Evolutionary conservation across 2,113 vertebrate genomes (phyloP).

Genomic region (Cranoglanis bouderius): DNA sequence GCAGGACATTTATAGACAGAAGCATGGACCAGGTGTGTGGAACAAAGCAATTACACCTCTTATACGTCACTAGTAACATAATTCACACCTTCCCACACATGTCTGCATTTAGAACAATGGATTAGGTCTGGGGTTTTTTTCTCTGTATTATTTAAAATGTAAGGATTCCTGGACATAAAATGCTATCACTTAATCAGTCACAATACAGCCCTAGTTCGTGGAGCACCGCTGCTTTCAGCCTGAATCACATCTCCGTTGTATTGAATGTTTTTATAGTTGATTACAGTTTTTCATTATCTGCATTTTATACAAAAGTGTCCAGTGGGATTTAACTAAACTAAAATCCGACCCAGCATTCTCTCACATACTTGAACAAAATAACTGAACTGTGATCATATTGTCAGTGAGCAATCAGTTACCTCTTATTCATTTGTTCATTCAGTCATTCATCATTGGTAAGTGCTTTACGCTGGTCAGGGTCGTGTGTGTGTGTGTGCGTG

Average conservation of each 20-base stretch:
- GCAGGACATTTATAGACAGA: conserved; percentile 12
- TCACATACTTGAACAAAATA: not conserved
- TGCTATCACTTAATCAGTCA: not conserved
- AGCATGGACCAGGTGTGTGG: conserved; percentile 28
- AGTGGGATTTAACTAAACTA: not conserved
- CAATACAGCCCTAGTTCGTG: not conserved
- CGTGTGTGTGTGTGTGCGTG: not conserved
- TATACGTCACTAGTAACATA: conserved; percentile 9
- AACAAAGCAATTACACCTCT: conserved; percentile 29
- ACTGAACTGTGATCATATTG: not conserved
- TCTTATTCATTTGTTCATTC: not conserved
- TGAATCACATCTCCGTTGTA: not conserved
- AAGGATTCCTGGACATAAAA: not conserved
- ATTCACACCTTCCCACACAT: conserved; percentile 17
- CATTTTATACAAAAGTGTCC: not conserved
- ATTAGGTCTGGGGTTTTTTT: not conserved
- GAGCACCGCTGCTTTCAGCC: not conserved
- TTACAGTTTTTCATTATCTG: not conserved
- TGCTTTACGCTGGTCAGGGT: not conserved
- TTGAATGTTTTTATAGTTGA: not conserved
- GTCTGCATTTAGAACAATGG: conserved; percentile 11
- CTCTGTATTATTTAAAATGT: not conserved
- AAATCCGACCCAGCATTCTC: not conserved
- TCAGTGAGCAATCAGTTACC: not conserved
- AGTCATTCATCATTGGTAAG: not conserved